Conservation (phyloP, 2,888 invertebrate species). For the Macrosiphum euphorbiae region DNA sequence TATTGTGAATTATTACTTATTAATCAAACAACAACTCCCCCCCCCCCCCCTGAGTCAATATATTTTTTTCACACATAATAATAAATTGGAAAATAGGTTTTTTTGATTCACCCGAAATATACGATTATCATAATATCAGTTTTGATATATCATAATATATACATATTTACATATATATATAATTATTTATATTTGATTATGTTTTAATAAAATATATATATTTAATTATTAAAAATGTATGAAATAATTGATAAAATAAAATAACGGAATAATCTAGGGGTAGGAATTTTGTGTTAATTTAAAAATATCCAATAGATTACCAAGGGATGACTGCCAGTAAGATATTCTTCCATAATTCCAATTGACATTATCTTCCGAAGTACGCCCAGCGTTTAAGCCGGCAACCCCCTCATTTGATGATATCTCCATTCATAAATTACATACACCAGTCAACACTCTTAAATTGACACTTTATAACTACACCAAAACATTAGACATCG, state of each 20-base stretch:
- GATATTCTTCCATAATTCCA: slow-evolving; percentile 38
- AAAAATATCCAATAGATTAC: neutral
- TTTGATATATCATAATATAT: too few relatives aligned
- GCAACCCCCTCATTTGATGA: neutral
- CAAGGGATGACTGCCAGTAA: slow-evolving; percentile 26
- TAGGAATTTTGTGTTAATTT: neutral
- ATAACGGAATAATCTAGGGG: neutral
- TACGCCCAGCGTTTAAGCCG: neutral
- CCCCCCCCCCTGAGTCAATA: too few relatives aligned
- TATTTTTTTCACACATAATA: too few relatives aligned
- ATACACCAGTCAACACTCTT: neutral
- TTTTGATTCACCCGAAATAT: too few relatives aligned
- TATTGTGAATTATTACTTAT: neutral
- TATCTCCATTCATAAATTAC: neutral
- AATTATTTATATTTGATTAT: neutral
- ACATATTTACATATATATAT: neutral
- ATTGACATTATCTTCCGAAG: neutral
- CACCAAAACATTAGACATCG: neutral
- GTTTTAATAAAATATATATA: neutral
- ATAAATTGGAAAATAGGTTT: too few relatives aligned
- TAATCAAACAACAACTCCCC: neutral
- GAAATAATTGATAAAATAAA: neutral
- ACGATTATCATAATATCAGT: too few relatives aligned
- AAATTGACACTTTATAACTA: neutral
- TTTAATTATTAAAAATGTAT: neutral